Evolutionary conservation across 2,888 invertebrate species (phyloP), one percentile per base, ranked within the genome.

Genomic region (Asteroscopus sphinx): DNA sequence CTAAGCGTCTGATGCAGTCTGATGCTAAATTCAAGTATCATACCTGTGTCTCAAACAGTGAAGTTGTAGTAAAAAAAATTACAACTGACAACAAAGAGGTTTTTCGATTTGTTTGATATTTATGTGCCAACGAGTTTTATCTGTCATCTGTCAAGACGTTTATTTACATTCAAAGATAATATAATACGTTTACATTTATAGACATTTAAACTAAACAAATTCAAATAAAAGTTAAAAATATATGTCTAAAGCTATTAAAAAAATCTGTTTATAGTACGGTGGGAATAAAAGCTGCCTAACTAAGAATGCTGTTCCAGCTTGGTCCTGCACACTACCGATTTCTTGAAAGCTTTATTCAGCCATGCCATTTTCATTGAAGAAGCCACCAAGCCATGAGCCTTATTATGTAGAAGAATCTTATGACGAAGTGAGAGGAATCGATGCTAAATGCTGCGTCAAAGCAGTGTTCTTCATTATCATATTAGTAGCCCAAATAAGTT

Each of bases 391-490:
- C 37, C 55, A 46, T 37, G 51, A 42, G 32, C 17, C 61, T 15
- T 35, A 15, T 0, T 1, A 8, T 9, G 5, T 11, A n/a, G 8
- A 39, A 39, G 5, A 7, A 28, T 0, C 9, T 2, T 13, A 21
- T 9, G 26, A 40, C 6, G 0, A 21, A 21, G 3, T 4, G 6
- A 26, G 15, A 26, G 16, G 8, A 1, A 37, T 82, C 26, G 78
- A 83, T 28, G 25, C 79, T 3, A 87, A 85, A 64, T 89, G 86
- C 46, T 83, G 80, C 7, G 15, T 80, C 1, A 88, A 84, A 68
- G 68, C 77, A 12, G 63, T 48, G 0, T 52, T 79, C 2, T 77
- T 90, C 30, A 46, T 72, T 0, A n/a, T 68, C 3, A 65, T 89
- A 16, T 53, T 88, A 8, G n/a, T 83, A 9, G 5, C 77, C 15